These are phyloP conservation scores for western clawed frog (Xenopus tropicalis) DNA, from an alignment of 2,113 vertebrate genomes.

Conservation along the genomic window UCB_Xtro_10.0 CM004446.2:102562501-102563000, in stretches of 20 bases:
- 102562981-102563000: conserved; percentile 31
- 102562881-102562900: conserved; percentile 7
- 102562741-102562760: background rate
- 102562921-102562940: background rate
- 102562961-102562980: conserved; percentile 37
- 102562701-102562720: background rate
- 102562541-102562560: no score
- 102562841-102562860: background rate
- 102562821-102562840: conserved; percentile 1
- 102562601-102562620: no score
- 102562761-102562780: background rate
- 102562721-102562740: background rate
- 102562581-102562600: no score
- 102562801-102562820: background rate
- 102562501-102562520: no score
- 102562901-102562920: conserved; percentile 17
- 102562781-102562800: background rate
- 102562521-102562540: no score
- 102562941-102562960: conserved; percentile 4
- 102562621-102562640: no score
- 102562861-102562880: background rate
- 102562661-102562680: background rate
- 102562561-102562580: no score
- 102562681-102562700: background rate
- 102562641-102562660: no score